These are phyloP conservation scores for Protonemura montana DNA, from an alignment of 2,888 invertebrate species.

Conservation along the genomic window DNA sequence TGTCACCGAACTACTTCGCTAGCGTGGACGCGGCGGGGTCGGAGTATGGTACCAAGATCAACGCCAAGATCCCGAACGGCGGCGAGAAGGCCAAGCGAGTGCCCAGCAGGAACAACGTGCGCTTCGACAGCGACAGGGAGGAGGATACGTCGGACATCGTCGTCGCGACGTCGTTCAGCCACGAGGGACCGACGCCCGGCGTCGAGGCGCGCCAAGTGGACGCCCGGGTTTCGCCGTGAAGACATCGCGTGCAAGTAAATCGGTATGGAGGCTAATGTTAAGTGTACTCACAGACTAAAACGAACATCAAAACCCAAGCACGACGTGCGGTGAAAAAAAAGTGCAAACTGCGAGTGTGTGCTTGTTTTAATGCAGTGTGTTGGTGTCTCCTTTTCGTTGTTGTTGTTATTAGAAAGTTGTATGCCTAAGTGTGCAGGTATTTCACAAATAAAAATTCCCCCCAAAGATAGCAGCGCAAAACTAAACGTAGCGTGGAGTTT, in stretches of 20 bases:
- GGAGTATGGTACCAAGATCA: slow-evolving; percentile 27
- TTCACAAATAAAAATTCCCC: neutral
- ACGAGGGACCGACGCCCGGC: neutral
- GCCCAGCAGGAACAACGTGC: slow-evolving; percentile 28
- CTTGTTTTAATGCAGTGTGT: neutral
- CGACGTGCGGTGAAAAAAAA: neutral
- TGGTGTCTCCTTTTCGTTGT: neutral
- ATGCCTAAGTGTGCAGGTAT: neutral
- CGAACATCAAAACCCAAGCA: neutral
- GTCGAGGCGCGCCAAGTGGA: neutral
- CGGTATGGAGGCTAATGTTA: too few species aligned
- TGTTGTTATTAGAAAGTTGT: neutral
- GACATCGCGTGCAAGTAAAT: neutral
- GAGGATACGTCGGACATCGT: neutral
- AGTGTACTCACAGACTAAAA: neutral
- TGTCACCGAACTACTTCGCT: slow-evolving; percentile 46
- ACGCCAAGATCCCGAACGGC: slow-evolving; percentile 29
- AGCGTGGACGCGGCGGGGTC: slow-evolving; percentile 31
- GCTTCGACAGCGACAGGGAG: slow-evolving; percentile 32
- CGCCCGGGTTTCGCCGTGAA: neutral
- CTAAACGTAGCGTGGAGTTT: neutral
- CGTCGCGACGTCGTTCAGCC: neutral
- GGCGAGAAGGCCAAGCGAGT: slow-evolving; percentile 41
- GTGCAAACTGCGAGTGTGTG: neutral
- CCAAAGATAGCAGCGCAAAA: neutral